Conservation (phyloP, 2,113 vertebrate species). For the Emydocephalus ijimae region DNA sequence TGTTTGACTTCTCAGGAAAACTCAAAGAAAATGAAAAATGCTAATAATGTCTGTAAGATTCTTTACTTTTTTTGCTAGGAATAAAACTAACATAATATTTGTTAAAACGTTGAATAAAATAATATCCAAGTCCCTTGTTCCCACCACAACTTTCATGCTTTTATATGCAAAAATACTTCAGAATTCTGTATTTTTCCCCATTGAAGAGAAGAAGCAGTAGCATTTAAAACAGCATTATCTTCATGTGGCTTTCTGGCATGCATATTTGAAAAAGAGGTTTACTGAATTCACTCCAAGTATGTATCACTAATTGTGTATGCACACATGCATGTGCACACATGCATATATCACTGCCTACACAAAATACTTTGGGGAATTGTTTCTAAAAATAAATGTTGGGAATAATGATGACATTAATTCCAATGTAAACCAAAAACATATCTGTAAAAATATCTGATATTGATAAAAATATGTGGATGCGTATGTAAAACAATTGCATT, state of each 20-base stretch:
- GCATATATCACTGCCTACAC: neutral
- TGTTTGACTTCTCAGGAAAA: neutral
- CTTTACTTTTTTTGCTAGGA: neutral
- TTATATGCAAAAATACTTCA: neutral
- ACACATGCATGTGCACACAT: too few relatives aligned
- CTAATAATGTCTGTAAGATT: neutral
- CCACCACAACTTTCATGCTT: neutral
- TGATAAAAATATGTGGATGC: constrained; percentile 32
- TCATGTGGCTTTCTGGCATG: neutral
- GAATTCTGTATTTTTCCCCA: neutral
- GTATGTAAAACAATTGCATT: constrained; percentile 4
- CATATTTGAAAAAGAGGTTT: neutral
- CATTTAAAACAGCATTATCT: constrained; percentile 1
- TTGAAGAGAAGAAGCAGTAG: rapidly evolving
- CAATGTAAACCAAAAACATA: neutral
- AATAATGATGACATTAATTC: constrained; percentile 13
- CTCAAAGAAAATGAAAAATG: neutral
- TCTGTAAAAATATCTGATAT: constrained; percentile 20
- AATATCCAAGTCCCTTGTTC: neutral
- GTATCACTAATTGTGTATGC: neutral
- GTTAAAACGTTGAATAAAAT: neutral
- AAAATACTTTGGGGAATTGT: constrained; percentile 5
- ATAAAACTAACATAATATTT: neutral
- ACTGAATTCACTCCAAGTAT: neutral
- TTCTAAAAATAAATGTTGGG: constrained; percentile 13